Evolutionary conservation across 2,113 vertebrate genomes (phyloP), one percentile per base, ranked within the genome.

Genomic region (Menura novaehollandiae): DNA sequence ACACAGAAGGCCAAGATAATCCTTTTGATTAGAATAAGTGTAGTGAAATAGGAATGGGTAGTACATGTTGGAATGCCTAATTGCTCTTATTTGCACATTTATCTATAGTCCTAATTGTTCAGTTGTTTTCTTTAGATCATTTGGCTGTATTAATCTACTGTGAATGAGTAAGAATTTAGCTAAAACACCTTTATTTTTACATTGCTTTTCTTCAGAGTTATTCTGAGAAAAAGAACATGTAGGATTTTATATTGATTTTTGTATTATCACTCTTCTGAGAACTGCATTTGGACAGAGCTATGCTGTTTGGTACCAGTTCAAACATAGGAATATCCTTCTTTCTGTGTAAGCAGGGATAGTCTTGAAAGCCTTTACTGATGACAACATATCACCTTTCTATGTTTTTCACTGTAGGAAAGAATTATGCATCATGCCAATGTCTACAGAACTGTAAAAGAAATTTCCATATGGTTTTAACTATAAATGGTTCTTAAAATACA

Each of bases 381-480:
- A 71, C 46, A 74, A 33, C 19, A 28, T 41, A 72, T 18, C 69
- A 95, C 53, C 37, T 91, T 85, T 78, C 64, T 39, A 1, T 56
- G 12, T 52, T 86, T 76, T 95, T 89, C 39, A 78, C 15, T 49
- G 6, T 28, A 64, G 14, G 32, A 94, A 82, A 85, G 47, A 89
- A 66, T 64, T 78, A 60, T 41, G 18, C 7, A 53, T 72, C 35
- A 27, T 79, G 37, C 11, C 44, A 82, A 20, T 46, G n/a, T 35
- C 81, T 82, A 75, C 91, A 66, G 44, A 93, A 76, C 14, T 82
- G 28, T 52, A 89, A 88, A 91, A 78, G 9, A 64, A 81, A 2
- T 89, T 94, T 80, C 84, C 93, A 89, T 85, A 84, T 93, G 66
- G 53, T 85, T 94, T 89, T 87, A 94, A 91, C 62, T 76, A 85